Percentiles rank a stretch among this genome's conserved stretches.
Conservation (phyloP, 2,888 invertebrate species). For the Apodemia duryi region DNA sequence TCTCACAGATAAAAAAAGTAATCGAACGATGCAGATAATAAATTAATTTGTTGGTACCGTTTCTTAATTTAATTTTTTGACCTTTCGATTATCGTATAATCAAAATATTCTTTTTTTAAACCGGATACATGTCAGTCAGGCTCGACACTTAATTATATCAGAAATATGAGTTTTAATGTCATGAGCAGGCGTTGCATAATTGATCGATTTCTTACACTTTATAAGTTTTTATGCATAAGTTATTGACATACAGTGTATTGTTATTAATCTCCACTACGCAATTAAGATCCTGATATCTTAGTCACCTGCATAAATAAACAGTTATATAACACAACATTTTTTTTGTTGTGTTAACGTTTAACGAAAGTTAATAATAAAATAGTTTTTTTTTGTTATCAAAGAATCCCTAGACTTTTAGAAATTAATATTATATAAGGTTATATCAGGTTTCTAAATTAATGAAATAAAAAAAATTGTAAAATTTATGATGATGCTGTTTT, state of each 20-base stretch:
- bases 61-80: slow-evolving; percentile 17
- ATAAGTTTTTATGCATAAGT: slow-evolving; percentile 8
- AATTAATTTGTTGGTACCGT: slow-evolving; percentile 15
- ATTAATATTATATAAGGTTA: too few species aligned
- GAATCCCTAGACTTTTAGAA: too few species aligned
- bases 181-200: slow-evolving; percentile 16
- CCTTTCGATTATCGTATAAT: slow-evolving; percentile 19
- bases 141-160: slow-evolving; percentile 23
- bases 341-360: too few species aligned
- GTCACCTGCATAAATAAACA: slow-evolving; percentile 1
- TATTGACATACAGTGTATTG: slow-evolving; percentile 10
- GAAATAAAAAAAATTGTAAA: too few species aligned
- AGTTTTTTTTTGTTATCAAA: too few species aligned
- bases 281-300: slow-evolving; percentile 11
- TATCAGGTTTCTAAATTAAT: too few species aligned
- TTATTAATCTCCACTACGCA: slow-evolving; percentile 5
- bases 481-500: too few species aligned
- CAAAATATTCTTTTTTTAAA: slow-evolving; percentile 16
- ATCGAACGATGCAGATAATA: slow-evolving; percentile 20
- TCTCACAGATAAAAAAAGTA: slow-evolving; percentile 21
- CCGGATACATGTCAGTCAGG: slow-evolving; percentile 24
- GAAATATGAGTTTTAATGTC: slow-evolving; percentile 27
- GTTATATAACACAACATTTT: neutral
- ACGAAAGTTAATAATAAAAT: too few species aligned
- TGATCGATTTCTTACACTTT: slow-evolving; percentile 15